Conservation (phyloP, 2,797 vertebrate species). For the Loriculus beryllinus region DNA sequence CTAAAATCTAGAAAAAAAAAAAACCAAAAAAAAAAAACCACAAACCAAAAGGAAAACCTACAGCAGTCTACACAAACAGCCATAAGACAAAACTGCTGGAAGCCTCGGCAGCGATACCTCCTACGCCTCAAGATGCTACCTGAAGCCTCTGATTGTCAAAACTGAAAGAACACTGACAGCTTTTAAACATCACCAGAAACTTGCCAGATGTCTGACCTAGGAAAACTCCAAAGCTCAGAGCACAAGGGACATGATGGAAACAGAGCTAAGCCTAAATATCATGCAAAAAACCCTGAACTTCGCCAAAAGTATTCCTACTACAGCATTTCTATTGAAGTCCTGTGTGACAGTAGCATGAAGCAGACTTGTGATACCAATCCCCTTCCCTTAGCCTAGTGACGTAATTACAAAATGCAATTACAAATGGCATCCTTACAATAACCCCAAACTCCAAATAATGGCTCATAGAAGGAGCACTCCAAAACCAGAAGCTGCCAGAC, state of each 20-base stretch:
- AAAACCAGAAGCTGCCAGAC: neutral
- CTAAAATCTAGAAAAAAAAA: neutral
- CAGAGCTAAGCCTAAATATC: neutral
- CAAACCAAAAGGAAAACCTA: neutral
- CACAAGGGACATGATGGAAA: neutral
- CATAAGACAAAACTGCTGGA: neutral
- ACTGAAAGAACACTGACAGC: neutral
- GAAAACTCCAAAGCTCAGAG: neutral
- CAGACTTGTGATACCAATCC: neutral
- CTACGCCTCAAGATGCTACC: neutral
- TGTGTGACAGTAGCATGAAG: neutral
- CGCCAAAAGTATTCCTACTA: neutral
- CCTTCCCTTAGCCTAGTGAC: neutral
- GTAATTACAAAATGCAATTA: neutral
- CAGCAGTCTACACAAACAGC: neutral
- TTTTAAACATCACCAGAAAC: neutral
- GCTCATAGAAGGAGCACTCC: neutral
- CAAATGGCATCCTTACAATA: neutral
- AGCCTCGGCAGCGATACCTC: neutral
- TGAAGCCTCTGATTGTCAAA: neutral
- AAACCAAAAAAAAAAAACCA: neutral
- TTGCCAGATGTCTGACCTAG: neutral
- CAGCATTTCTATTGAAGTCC: neutral
- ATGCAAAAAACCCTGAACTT: neutral
- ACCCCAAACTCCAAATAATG: neutral